phyloP scores from a whole-genome alignment of 2,797 vertebrate genomes.

The Mormyrus proboscirostris region DNA sequence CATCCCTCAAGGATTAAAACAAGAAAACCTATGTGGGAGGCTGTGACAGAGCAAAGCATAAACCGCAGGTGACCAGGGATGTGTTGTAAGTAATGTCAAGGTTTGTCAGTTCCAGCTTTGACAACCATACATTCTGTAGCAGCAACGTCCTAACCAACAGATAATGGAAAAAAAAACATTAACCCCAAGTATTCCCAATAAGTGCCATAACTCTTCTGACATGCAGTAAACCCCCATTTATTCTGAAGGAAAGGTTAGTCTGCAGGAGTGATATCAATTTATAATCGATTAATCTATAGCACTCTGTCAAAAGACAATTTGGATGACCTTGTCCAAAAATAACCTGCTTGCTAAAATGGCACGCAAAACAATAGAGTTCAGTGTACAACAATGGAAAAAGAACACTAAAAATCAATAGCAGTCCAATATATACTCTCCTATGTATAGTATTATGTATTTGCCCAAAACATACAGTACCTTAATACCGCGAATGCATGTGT shows the following conservation, averaged over 20 bases:
- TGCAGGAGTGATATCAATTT: conserved; percentile 4
- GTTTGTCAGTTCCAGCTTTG: background rate
- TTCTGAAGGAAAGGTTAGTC: conserved; percentile 21
- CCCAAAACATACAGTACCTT: background rate
- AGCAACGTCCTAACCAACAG: conserved; percentile 1
- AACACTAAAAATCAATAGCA: background rate
- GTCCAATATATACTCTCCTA: background rate
- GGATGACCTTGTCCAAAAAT: conserved; percentile 13
- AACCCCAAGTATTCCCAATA: conserved; percentile 20
- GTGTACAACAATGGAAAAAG: background rate
- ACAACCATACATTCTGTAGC: background rate
- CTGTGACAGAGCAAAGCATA: background rate
- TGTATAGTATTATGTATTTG: background rate
- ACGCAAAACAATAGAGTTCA: background rate
- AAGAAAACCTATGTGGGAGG: background rate
- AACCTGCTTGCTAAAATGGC: conserved; percentile 5
- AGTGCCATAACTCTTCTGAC: conserved; percentile 19
- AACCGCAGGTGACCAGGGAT: background rate
- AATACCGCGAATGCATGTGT: background rate
- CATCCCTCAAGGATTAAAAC: background rate
- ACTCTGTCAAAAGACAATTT: conserved; percentile 19
- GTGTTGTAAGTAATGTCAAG: background rate
- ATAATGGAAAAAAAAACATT: conserved; percentile 24
- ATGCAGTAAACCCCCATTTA: conserved; percentile 13
- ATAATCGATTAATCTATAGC: conserved; percentile 16